phyloP scores from a whole-genome alignment of 2,888 invertebrate species.

The Rhingia campestris region DNA sequence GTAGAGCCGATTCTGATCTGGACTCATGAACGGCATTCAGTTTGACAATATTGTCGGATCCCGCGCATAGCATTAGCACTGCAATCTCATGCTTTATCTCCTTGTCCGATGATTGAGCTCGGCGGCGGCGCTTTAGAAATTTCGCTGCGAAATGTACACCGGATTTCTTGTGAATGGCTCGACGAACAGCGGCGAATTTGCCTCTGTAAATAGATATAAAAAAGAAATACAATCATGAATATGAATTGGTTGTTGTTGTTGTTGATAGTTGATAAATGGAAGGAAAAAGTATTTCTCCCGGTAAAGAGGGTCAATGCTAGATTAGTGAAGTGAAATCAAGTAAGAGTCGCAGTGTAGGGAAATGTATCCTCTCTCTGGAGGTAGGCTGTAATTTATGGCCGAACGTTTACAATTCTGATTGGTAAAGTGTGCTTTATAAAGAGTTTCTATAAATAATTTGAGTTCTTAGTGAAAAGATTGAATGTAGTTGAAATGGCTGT shows the following conservation, averaged over 20 bases:
- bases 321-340: conserved; percentile 39
- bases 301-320: conserved; percentile 48
- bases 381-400: neutral
- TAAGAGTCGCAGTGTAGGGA: conserved; percentile 22
- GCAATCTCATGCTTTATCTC: conserved; percentile 97
- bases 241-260: conserved; percentile 28
- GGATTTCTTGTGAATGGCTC: conserved; percentile 93
- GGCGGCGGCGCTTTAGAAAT: conserved; percentile 95
- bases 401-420: conserved; percentile 2
- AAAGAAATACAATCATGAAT: conserved; percentile 35
- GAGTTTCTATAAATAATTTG: neutral
- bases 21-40: conserved; percentile 94
- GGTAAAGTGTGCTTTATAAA: neutral
- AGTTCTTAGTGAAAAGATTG: no score
- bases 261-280: conserved; percentile 42
- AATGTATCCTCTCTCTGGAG: neutral
- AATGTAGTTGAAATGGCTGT: no score
- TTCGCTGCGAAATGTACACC: conserved; percentile 97
- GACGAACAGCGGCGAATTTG: conserved; percentile 97
- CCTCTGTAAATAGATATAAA: conserved; percentile 88
- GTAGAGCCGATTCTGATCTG: conserved; percentile 90
- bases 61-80: conserved; percentile 92
- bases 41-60: conserved; percentile 92
- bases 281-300: conserved; percentile 27
- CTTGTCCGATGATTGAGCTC: conserved; percentile 91